phyloP scores from a whole-genome alignment of 2,797 vertebrate genomes.

The Onychomys leucogaster region DNA sequence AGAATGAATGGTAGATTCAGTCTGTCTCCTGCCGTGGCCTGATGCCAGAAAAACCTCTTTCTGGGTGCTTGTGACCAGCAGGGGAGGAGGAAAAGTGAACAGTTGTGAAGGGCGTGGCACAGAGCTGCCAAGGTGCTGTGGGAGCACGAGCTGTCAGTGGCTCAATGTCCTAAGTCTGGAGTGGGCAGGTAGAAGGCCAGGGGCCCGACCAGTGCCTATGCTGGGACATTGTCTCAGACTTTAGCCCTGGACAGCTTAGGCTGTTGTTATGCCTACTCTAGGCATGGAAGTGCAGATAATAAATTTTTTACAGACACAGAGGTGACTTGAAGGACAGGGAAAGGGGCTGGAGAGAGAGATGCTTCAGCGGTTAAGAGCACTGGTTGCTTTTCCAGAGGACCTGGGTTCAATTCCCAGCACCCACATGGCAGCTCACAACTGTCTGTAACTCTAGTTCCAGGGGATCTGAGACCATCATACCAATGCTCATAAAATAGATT shows the following conservation, averaged over 20 bases:
- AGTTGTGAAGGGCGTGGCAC: too few relatives aligned
- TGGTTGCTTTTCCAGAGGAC: background rate
- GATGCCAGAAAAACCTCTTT: fast-evolving
- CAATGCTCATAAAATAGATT: background rate
- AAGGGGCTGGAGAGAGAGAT: background rate
- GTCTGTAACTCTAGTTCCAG: background rate
- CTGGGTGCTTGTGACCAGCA: background rate
- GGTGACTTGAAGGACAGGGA: background rate
- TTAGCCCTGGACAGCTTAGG: too few relatives aligned
- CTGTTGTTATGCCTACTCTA: background rate
- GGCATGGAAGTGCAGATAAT: too few relatives aligned
- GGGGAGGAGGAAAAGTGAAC: background rate
- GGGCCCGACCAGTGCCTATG: background rate
- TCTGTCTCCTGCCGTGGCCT: fast-evolving
- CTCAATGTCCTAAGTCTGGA: background rate
- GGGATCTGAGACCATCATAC: background rate
- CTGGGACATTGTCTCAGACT: background rate
- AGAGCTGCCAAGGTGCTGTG: background rate
- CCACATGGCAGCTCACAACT: background rate
- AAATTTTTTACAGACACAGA: too few relatives aligned
- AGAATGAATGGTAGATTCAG: too few relatives aligned
- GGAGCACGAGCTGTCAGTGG: fast-evolving
- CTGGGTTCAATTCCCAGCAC: background rate
- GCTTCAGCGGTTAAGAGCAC: background rate
- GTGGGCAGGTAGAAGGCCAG: background rate